These are phyloP conservation scores for Xerus inauris DNA, from an alignment of 2,113 vertebrate genomes.

Conservation along the genomic window DNA sequence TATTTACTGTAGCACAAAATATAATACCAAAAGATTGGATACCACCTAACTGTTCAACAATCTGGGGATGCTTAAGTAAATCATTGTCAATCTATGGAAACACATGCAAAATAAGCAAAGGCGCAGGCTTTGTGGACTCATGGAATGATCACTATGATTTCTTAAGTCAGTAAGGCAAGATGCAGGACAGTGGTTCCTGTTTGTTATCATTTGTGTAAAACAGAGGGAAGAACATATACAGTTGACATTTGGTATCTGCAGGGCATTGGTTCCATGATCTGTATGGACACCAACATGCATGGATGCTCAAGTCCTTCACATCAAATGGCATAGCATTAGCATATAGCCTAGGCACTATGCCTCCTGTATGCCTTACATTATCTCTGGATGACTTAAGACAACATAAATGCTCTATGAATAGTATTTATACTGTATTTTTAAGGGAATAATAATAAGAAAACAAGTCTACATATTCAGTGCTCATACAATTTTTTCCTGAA, in stretches of 20 bases:
- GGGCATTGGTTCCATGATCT: background rate
- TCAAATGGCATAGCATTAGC: too few relatives aligned
- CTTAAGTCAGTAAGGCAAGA: background rate
- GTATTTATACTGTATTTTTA: background rate
- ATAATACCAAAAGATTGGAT: background rate
- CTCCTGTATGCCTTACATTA: background rate
- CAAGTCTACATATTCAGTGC: background rate
- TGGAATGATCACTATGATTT: background rate
- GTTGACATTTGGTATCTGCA: too few relatives aligned
- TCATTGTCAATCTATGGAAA: background rate
- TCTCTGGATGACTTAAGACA: background rate
- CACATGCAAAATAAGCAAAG: background rate
- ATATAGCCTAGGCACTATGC: accelerated
- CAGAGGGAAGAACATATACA: background rate
- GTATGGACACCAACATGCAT: background rate
- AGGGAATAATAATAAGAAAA: background rate
- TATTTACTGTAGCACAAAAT: background rate
- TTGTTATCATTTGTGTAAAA: background rate
- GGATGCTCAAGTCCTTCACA: background rate
- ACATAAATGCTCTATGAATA: background rate
- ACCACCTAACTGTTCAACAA: background rate
- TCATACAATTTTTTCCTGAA: too few relatives aligned
- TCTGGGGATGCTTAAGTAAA: background rate
- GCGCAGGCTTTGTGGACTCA: background rate
- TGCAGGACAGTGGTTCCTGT: background rate